Evolutionary conservation across 2,888 invertebrate species (phyloP).

Genomic region (Latrodectus elegans): DNA sequence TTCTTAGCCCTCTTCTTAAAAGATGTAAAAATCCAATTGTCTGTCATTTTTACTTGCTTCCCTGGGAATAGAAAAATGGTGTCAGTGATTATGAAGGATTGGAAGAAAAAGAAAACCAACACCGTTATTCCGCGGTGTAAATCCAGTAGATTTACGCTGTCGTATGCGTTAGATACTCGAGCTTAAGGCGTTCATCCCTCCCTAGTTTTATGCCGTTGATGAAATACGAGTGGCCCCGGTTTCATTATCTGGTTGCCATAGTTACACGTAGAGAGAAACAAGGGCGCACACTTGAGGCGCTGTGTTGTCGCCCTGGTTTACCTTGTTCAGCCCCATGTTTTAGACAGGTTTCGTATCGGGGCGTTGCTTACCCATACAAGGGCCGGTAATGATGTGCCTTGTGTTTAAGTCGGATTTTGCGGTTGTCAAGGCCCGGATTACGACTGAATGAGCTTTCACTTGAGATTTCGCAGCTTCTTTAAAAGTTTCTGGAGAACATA

Average conservation of each 20-base stretch:
- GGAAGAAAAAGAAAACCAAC: neutral
- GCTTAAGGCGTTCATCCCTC: neutral
- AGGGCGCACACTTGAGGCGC: slow-evolving; percentile 2
- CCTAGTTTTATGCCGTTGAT: neutral
- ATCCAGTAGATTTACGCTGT: neutral
- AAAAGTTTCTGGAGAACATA: no score
- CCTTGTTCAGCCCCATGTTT: neutral
- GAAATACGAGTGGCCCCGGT: slow-evolving; percentile 28
- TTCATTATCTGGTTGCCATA: slow-evolving; percentile 52
- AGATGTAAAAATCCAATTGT: no score
- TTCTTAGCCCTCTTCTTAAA: no score
- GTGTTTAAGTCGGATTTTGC: neutral
- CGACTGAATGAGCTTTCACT: no score
- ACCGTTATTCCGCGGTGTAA: neutral
- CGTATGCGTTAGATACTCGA: neutral
- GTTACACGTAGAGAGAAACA: slow-evolving; percentile 27
- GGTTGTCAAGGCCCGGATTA: neutral
- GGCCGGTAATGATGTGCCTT: neutral
- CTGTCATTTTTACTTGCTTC: no score
- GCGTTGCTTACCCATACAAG: neutral
- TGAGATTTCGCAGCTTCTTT: no score
- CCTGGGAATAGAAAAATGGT: neutral
- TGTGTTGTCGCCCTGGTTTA: neutral
- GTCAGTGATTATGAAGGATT: neutral
- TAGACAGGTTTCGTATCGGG: no score